These are phyloP conservation scores for Cryptops parisi DNA, from an alignment of 2,888 invertebrate species.

Conservation along the genomic window DNA sequence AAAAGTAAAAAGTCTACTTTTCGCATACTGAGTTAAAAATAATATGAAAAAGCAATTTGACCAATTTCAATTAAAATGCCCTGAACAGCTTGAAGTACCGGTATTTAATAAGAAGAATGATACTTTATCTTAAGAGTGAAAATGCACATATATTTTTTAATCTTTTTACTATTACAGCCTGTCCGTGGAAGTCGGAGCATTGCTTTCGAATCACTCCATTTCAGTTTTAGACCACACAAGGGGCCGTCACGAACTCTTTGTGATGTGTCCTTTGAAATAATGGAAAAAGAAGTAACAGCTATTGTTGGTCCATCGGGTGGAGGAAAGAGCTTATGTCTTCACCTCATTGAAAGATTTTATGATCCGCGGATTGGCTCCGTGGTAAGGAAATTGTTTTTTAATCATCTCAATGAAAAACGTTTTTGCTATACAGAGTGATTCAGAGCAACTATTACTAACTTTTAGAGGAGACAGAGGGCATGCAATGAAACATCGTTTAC, in stretches of 20 bases:
- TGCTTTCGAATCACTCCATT: not conserved
- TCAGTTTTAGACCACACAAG: not conserved
- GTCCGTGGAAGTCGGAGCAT: conserved; percentile 1
- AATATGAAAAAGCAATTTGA: no score
- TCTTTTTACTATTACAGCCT: conserved; percentile 1
- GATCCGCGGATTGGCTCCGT: conserved; percentile 1
- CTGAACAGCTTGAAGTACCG: no score
- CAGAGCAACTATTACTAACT: no score
- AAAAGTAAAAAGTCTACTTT: no score
- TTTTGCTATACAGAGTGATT: no score
- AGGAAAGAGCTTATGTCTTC: not conserved
- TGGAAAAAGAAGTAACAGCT: conserved; percentile 1
- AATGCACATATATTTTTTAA: no score
- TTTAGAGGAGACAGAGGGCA: no score
- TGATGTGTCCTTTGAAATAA: not conserved
- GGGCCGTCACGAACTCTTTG: not conserved
- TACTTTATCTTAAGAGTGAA: not conserved
- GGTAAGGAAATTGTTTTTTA: not conserved
- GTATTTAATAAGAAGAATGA: no score
- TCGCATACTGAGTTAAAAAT: no score
- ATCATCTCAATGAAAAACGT: no score
- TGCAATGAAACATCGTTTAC: no score
- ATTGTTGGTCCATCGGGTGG: conserved; percentile 1
- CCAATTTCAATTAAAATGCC: no score
- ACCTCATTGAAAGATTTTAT: conserved; percentile 3